Evolutionary conservation across 2,113 vertebrate species (phyloP), one percentile per base, ranked within the genome.

Genomic region (Albula glossodonta): DNA sequence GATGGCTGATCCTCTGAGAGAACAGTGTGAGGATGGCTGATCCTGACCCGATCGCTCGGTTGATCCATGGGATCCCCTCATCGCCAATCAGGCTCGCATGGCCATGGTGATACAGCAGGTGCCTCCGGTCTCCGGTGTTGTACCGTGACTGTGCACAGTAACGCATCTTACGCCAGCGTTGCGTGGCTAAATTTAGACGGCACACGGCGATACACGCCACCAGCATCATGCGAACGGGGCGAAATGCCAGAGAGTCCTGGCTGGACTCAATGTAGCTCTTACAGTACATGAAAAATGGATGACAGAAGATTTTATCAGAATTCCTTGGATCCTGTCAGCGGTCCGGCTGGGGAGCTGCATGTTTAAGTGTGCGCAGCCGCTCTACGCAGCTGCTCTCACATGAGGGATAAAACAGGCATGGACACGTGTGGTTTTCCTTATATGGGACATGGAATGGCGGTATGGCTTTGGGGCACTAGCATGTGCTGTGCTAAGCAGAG

Each of bases 251-350:
- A 41, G 31, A 41, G 31, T 19, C 4, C 15, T 63, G 60, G 60
- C 60, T 4, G 17, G 60, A 70, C 17, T 70, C 19, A 17, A 88
- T 91, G 90, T 84, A 86, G 83, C 80, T 85, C 74, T 90, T 81
- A 17, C 89, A 87, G 82, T 83, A 84, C 78, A 84, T 85, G 83
- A 87, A 87, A 79, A 89, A 57, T 86, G 0, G 2, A 53, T 11
- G 82, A 56, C 88, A 84, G 89, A 92, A 87, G 85, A 83, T 12
- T 50, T 13, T 70, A 51, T 81, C 80, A n/a, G 56, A 50, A 22
- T 79, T 86, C 91, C 91, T 92, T 91, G 90, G 83, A 83, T 70
- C 17, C 63, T 17, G 15, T 70, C 19, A 70, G 8, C n/a, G 3
- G 17, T 70, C 3, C 8, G 4, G 22, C 63, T 22, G 2, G n/a